These are phyloP conservation scores for Xylota sylvarum DNA, from an alignment of 2,888 invertebrate genomes.

Conservation along the genomic window DNA sequence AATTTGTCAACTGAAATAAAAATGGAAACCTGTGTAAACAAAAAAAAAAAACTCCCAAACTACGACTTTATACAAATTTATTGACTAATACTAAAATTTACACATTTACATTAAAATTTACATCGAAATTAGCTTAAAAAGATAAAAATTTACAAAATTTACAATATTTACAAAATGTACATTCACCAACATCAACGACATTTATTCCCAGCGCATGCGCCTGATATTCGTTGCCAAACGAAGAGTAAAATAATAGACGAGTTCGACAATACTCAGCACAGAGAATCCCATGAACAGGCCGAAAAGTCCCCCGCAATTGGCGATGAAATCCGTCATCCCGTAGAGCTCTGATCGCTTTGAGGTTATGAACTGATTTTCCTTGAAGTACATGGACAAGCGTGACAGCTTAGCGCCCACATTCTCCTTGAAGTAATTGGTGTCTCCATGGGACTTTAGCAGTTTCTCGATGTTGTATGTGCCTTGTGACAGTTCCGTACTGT, in stretches of 20 bases:
- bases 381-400: slow-evolving; percentile 89
- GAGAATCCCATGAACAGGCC: slow-evolving; percentile 85
- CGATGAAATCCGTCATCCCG: slow-evolving; percentile 89
- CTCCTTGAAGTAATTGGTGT: slow-evolving; percentile 80
- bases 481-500: slow-evolving; percentile 83
- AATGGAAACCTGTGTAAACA: no score
- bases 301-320: slow-evolving; percentile 89
- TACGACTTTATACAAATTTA: background rate
- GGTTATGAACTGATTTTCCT: slow-evolving; percentile 89
- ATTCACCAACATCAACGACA: background rate
- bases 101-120: slow-evolving; percentile 30
- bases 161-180: background rate
- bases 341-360: slow-evolving; percentile 89
- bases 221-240: slow-evolving; percentile 58
- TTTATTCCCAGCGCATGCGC: slow-evolving; percentile 21
- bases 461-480: slow-evolving; percentile 82
- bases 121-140: slow-evolving; percentile 5
- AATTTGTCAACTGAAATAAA: no score
- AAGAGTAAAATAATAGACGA: slow-evolving; percentile 85
- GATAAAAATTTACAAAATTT: slow-evolving; percentile 12
- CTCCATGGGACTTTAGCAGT: slow-evolving; percentile 80
- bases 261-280: slow-evolving; percentile 85
- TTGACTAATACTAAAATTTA: background rate
- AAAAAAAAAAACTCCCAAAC: no score
- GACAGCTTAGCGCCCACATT: slow-evolving; percentile 86